phyloP scores from a whole-genome alignment of 2,888 invertebrate genomes.

The Elysia crispata region DNA sequence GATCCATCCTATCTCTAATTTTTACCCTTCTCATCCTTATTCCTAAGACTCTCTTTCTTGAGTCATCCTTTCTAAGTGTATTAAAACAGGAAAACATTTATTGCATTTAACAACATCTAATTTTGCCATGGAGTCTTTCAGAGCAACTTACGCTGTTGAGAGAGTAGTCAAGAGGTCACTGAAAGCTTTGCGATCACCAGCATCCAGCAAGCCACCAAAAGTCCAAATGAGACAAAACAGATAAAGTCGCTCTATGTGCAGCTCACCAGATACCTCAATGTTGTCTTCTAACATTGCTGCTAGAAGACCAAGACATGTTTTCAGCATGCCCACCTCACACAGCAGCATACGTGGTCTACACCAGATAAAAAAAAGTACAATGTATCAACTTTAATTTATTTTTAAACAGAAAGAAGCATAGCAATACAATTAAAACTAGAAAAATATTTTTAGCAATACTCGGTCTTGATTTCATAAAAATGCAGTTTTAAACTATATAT shows the following conservation, averaged over 20 bases:
- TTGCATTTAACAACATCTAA: background rate
- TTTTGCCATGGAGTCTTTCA: background rate
- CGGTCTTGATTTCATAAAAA: too few relatives aligned
- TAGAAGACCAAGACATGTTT: slow-evolving; percentile 74
- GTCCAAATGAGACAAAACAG: slow-evolving; percentile 78
- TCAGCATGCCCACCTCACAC: slow-evolving; percentile 76
- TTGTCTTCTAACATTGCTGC: slow-evolving; percentile 77
- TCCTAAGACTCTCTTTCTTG: background rate
- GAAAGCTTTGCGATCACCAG: slow-evolving; percentile 73
- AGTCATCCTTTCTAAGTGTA: background rate
- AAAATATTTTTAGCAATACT: too few relatives aligned
- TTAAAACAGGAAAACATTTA: background rate
- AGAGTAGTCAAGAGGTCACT: slow-evolving; percentile 75
- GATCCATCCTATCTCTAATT: too few relatives aligned
- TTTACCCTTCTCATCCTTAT: background rate
- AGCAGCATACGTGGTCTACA: slow-evolving; percentile 69
- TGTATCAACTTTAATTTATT: background rate
- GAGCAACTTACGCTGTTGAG: slow-evolving; percentile 73
- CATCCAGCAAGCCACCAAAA: slow-evolving; percentile 75
- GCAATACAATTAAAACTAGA: too few relatives aligned
- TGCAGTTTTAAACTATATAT: background rate
- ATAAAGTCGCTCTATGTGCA: slow-evolving; percentile 76
- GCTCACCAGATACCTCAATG: slow-evolving; percentile 76
- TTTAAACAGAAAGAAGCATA: background rate
- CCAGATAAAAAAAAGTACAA: background rate